Conservation (phyloP, 2,888 invertebrate genomes). For the Serrognathus titanus region DNA sequence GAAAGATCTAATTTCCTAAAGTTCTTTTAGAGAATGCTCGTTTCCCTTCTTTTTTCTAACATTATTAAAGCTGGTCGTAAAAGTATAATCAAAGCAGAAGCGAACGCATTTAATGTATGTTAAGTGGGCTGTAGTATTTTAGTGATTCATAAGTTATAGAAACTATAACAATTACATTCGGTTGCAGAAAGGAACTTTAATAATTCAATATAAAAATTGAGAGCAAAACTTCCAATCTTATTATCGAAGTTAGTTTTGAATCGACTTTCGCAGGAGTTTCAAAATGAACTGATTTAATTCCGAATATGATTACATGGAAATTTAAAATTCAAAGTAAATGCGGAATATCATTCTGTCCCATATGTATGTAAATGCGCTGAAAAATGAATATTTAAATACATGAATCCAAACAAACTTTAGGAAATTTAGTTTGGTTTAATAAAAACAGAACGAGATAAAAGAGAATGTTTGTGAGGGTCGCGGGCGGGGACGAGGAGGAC, state of each 20-base stretch:
- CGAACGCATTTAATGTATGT: no score
- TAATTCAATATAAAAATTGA: conserved; percentile 6
- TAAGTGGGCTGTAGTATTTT: no score
- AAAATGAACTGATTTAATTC: conserved; percentile 52
- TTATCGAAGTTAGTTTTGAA: conserved; percentile 11
- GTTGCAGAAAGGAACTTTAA: neutral
- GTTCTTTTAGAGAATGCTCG: no score
- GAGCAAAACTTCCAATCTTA: conserved; percentile 4
- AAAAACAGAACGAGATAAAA: conserved; percentile 45
- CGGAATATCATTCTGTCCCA: conserved; percentile 49
- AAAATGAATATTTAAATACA: conserved; percentile 52
- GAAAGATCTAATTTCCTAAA: no score
- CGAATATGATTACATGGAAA: conserved; percentile 51
- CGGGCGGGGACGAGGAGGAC: conserved; percentile 13
- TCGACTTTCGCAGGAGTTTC: conserved; percentile 38
- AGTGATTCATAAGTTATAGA: neutral
- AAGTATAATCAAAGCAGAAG: no score
- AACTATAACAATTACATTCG: neutral
- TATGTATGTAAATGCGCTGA: conserved; percentile 50
- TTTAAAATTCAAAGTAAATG: conserved; percentile 52
- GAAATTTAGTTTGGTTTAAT: conserved; percentile 47
- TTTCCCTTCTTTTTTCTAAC: no score
- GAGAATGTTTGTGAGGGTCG: conserved; percentile 27
- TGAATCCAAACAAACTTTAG: conserved; percentile 48
- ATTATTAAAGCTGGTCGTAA: no score